phyloP scores from a whole-genome alignment of 2,113 vertebrate species.

The Hepsetus odoe region DNA sequence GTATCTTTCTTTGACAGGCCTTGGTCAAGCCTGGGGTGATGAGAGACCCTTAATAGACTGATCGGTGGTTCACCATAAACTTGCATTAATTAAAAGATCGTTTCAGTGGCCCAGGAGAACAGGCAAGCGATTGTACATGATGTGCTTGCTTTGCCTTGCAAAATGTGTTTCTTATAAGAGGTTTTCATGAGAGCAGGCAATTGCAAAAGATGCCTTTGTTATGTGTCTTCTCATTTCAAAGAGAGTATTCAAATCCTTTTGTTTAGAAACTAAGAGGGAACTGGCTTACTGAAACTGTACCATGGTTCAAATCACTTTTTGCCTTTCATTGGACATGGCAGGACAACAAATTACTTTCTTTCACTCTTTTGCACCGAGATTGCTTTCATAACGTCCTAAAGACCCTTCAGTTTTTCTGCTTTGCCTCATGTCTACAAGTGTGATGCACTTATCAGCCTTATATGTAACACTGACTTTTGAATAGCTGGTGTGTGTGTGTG shows the following conservation, averaged over 20 bases:
- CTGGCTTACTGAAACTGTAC: conserved; percentile 51
- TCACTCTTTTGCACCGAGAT: not conserved
- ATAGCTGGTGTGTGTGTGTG: too few species aligned
- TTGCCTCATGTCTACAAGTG: not conserved
- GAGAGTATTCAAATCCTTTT: conserved; percentile 60
- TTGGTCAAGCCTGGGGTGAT: conserved; percentile 37
- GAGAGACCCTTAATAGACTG: conserved; percentile 47
- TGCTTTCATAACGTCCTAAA: not conserved
- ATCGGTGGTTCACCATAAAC: conserved; percentile 48
- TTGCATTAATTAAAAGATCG: conserved; percentile 48
- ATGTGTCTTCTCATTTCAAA: conserved; percentile 60
- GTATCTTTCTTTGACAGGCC: conserved; percentile 26
- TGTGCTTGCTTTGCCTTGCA: conserved; percentile 35
- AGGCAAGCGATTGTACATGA: conserved; percentile 51
- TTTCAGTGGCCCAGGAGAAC: conserved; percentile 50
- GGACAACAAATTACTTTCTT: conserved; percentile 43
- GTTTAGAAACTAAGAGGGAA: conserved; percentile 53
- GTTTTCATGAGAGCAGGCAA: conserved; percentile 67
- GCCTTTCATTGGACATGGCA: conserved; percentile 48
- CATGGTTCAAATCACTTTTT: conserved; percentile 53
- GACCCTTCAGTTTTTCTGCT: not conserved
- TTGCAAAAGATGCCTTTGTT: conserved; percentile 64
- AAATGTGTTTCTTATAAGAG: conserved; percentile 64
- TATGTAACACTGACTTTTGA: not conserved
- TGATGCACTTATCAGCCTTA: not conserved